Conservation (phyloP, 2,888 invertebrate genomes). For the Philaethria dido region DNA sequence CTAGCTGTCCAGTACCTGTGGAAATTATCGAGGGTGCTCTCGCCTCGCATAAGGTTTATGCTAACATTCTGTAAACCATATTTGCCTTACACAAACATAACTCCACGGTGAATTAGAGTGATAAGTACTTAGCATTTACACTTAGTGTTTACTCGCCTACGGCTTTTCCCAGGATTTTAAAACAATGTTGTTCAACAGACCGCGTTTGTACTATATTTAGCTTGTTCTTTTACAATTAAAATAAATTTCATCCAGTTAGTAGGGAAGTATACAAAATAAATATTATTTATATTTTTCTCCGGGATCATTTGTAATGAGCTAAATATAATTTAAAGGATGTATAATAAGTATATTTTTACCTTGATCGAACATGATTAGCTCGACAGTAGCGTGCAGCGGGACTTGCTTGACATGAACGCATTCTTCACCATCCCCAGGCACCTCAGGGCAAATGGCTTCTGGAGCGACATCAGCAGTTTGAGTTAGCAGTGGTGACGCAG, state of each 20-base stretch:
- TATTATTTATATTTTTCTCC: no score
- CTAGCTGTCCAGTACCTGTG: constrained; percentile 1
- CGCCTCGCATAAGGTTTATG: background rate
- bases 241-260: no score
- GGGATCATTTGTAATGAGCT: no score
- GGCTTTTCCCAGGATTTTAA: constrained; percentile 7
- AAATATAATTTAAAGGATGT: background rate
- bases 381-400: constrained; percentile 87
- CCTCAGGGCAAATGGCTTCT: constrained; percentile 78
- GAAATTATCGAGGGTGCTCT: constrained; percentile 9
- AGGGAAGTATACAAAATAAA: no score
- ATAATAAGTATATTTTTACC: constrained; percentile 75
- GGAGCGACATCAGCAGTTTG: constrained; percentile 85
- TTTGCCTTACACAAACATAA: constrained; percentile 8
- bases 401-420: constrained; percentile 89
- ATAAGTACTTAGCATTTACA: constrained; percentile 11
- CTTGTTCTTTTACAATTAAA: background rate
- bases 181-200: background rate
- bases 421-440: constrained; percentile 75
- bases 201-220: background rate
- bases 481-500: constrained; percentile 90
- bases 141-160: background rate
- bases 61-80: constrained; percentile 2
- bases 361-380: constrained; percentile 89
- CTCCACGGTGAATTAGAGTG: constrained; percentile 14